Base-by-base conservation (phyloP, 35 echinoderm and acorn worm genomes). In the Apostichopus japonicus region DNA sequence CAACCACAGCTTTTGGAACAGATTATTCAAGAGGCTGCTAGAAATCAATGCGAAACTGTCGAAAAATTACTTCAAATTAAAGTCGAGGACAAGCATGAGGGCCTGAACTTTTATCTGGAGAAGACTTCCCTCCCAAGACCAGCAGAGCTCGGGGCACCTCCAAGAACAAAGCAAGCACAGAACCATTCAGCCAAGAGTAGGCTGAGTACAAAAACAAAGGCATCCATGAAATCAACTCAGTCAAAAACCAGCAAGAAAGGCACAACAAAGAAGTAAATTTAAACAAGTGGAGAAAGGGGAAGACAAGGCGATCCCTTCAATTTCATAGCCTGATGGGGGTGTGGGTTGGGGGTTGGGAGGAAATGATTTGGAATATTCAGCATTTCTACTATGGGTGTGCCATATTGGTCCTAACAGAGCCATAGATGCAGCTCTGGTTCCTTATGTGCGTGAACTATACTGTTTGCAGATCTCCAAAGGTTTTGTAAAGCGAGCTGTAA, bases 81-180 rank as follows among this genome's bases (percentile, higher is more conserved):
- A 57, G 87, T 99, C 2, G 95, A 99, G 79, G 97, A 96, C 55
- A 92, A 54, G 52, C 93, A 95, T 83, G 95, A 96, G 24, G 92
- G 90, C 75, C 65, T 96, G 54, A 88, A 93, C 21, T 96, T 92
- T 77, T 95, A 94, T 73, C 87, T 96, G 4, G 91, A 96, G 83
- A 99, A 96, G 80, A 99, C 97, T 4, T 87, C 93, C 16, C 90
- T 99, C 21, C 97, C 97, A 15, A 94, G 97, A 84, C 95, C 97
- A 67, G 91, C 79, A 19, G 93, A 86, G 79, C 86, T 99, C 5
- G 97, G 97, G 27, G 87, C 97, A 53, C 97, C 97, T 8, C 95
- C 97, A 65, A 86, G 95, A 54, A 99, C 91, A 87, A 96, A 95
- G 75, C 83, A 78, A 10, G 95, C 97, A 11, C 91, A 95, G 8